phyloP scores from a whole-genome alignment of 2,797 vertebrate species.

The Buphagus erythrorhynchus region DNA sequence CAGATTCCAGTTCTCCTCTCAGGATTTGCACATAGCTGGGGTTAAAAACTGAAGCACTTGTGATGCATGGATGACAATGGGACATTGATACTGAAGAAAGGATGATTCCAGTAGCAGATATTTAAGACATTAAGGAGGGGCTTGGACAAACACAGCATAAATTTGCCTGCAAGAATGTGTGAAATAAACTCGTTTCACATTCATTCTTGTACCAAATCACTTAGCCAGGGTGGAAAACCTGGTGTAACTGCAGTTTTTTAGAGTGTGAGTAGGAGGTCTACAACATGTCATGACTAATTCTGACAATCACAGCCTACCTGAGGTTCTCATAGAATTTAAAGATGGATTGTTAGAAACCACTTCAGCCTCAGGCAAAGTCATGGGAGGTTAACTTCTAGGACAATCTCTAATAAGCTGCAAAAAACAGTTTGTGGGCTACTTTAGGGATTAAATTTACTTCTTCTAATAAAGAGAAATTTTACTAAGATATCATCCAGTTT shows the following conservation, averaged over 20 bases:
- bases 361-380: constrained; percentile 65
- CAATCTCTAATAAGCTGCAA: constrained; percentile 53
- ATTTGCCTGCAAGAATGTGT: neutral
- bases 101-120: neutral
- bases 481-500: constrained; percentile 3
- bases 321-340: constrained; percentile 62
- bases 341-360: constrained; percentile 52
- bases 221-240: neutral
- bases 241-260: neutral
- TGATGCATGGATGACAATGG: accelerated
- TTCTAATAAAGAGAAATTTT: constrained; percentile 52
- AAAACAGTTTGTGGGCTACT: constrained; percentile 36
- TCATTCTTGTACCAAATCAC: neutral
- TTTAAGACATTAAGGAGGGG: neutral
- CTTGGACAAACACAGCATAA: neutral
- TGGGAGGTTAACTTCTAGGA: constrained; percentile 47
- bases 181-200: neutral
- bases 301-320: constrained; percentile 33
- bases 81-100: neutral
- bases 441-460: constrained; percentile 45
- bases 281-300: constrained; percentile 47
- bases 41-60: neutral
- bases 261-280: constrained; percentile 52
- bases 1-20: neutral
- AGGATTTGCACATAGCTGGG: neutral